phyloP scores from a whole-genome alignment of 2,888 invertebrate species.

The Blastobasis lacticolella region DNA sequence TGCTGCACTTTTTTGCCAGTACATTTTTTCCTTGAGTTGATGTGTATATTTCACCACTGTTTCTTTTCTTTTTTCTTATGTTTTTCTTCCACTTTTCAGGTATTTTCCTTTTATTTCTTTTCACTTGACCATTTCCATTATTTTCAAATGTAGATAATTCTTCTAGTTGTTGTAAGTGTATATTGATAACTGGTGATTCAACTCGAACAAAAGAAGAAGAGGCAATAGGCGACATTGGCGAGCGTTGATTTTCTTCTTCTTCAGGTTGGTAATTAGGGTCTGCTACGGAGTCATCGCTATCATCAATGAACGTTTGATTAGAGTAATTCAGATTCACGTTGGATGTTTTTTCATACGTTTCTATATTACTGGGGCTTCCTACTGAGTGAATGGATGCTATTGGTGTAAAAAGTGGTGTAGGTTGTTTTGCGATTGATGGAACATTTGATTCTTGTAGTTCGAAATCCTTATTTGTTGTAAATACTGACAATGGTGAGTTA shows the following conservation, averaged over 20 bases:
- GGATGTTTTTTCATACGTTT: neutral
- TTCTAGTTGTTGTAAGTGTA: constrained; percentile 2
- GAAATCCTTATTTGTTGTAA: constrained; percentile 1
- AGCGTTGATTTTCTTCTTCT: constrained; percentile 3
- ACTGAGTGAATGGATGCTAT: constrained; percentile 2
- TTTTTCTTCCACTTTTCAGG: constrained; percentile 7
- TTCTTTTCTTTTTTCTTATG: neutral
- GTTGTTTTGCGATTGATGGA: constrained; percentile 6
- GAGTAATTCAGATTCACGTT: neutral
- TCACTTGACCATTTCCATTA: neutral
- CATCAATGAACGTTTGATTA: constrained; percentile 3
- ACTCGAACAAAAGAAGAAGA: neutral
- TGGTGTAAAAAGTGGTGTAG: constrained; percentile 10
- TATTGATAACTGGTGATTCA: neutral
- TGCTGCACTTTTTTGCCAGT: constrained; percentile 3
- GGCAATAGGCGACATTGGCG: neutral
- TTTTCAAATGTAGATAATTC: neutral
- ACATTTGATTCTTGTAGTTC: constrained; percentile 2
- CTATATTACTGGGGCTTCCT: neutral
- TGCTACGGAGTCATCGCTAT: constrained; percentile 7
- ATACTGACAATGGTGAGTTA: constrained; percentile 8
- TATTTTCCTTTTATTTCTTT: constrained; percentile 9
- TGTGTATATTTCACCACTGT: constrained; percentile 5
- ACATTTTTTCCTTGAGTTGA: constrained; percentile 6
- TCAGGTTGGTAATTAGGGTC: constrained; percentile 1